Evolutionary conservation across 2,888 invertebrate species (phyloP).

Genomic region (Argynnis bischoffii): DNA sequence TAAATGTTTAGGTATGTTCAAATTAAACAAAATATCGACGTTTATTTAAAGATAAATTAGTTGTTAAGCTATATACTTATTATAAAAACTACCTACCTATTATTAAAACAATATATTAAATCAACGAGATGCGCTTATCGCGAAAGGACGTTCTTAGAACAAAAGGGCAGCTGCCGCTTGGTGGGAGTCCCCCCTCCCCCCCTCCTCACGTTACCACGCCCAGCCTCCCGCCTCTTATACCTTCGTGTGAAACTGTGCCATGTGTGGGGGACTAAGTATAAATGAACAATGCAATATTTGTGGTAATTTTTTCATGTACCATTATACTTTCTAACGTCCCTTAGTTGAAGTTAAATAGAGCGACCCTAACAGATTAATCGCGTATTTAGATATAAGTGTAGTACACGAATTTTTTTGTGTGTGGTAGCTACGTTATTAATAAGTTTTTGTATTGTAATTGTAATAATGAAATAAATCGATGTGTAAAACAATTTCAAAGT

Average conservation of each 20-base stretch:
- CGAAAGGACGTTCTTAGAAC: conserved; percentile 57
- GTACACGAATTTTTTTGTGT: conserved; percentile 40
- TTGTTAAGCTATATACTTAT: no score
- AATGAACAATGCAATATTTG: conserved; percentile 67
- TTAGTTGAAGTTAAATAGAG: conserved; percentile 70
- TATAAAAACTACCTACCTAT: neutral
- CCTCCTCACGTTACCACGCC: conserved; percentile 58
- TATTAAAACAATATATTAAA: conserved; percentile 15
- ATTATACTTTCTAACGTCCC: conserved; percentile 57
- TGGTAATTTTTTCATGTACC: conserved; percentile 68
- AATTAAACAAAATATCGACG: no score
- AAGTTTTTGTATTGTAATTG: neutral
- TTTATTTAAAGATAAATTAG: no score
- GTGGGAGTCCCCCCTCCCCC: conserved; percentile 59
- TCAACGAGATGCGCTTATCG: conserved; percentile 27
- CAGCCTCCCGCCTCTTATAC: conserved; percentile 59
- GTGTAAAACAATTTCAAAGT: no score
- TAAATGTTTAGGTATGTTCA: no score
- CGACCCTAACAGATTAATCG: conserved; percentile 66
- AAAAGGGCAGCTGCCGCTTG: conserved; percentile 65
- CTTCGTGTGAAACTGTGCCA: conserved; percentile 73
- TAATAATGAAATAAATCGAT: neutral
- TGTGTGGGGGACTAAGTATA: conserved; percentile 63
- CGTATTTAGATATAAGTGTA: conserved; percentile 66
- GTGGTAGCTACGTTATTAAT: conserved; percentile 25